These are phyloP conservation scores for Chelon auratus DNA, from an alignment of 2,797 vertebrate genomes.

Conservation along the genomic window DNA sequence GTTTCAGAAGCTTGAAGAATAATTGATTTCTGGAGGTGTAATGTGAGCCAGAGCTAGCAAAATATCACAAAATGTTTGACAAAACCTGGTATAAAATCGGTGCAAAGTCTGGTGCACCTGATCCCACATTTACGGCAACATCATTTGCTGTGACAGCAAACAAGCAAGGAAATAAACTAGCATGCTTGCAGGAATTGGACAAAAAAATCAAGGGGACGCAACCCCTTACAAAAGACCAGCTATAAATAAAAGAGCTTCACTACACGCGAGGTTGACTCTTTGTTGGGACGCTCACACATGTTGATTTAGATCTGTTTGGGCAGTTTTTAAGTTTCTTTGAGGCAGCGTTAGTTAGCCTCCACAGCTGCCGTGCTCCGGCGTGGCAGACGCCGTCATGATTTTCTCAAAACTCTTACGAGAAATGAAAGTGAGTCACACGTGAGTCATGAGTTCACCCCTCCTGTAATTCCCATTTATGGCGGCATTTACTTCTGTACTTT, in stretches of 20 bases:
- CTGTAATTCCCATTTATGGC: slow-evolving; percentile 10
- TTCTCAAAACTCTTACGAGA: slow-evolving; percentile 8
- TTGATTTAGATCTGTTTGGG: not conserved
- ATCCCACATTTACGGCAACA: too few relatives aligned
- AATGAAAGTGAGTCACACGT: slow-evolving; percentile 34
- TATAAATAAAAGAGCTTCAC: not conserved
- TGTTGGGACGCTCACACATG: not conserved
- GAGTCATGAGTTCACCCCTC: slow-evolving; percentile 18
- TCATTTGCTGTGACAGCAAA: not conserved
- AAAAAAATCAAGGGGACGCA: not conserved
- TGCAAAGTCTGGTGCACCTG: too few relatives aligned
- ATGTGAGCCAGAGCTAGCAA: too few relatives aligned
- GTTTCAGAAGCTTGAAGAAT: too few relatives aligned
- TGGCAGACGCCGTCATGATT: slow-evolving; percentile 32
- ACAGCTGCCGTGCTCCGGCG: slow-evolving; percentile 3
- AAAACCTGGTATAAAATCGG: too few relatives aligned
- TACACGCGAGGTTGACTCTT: not conserved
- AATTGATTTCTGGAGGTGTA: too few relatives aligned
- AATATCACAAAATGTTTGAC: too few relatives aligned
- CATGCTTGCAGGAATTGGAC: not conserved
- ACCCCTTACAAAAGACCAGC: not conserved
- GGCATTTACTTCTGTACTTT: not conserved
- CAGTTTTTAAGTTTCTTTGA: slow-evolving; percentile 9
- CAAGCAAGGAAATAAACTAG: not conserved
- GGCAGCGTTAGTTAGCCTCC: not conserved